Percentiles rank a stretch among this genome's conserved stretches.
Conservation (phyloP, 2,888 invertebrate genomes). For the Pasiphila rectangulata region DNA sequence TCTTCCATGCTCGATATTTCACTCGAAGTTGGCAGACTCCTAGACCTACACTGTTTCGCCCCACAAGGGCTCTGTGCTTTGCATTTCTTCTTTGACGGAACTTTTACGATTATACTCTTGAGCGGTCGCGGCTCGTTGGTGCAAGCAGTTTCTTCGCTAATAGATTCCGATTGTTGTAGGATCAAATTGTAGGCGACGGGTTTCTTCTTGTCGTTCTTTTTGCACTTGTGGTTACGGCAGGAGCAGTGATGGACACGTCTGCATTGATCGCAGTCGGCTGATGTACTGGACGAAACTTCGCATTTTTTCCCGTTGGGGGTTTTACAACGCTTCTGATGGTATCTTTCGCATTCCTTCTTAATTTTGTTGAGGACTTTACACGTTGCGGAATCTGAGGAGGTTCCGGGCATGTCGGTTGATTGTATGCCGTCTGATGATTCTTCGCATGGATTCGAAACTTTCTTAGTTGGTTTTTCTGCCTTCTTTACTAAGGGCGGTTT, state of each 20-base stretch:
- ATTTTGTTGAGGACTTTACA: slow-evolving; percentile 67
- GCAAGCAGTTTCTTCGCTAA: slow-evolving; percentile 54
- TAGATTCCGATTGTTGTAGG: slow-evolving; percentile 69
- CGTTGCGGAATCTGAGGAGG: slow-evolving; percentile 63
- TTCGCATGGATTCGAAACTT: slow-evolving; percentile 37
- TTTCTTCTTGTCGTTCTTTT: slow-evolving; percentile 61
- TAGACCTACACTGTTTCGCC: slow-evolving; percentile 43
- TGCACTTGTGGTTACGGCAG: slow-evolving; percentile 59
- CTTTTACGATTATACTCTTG: slow-evolving; percentile 66
- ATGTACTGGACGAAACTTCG: slow-evolving; percentile 63
- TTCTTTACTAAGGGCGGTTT: slow-evolving; percentile 10
- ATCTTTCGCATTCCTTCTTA: slow-evolving; percentile 68
- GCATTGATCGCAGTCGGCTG: slow-evolving; percentile 62
- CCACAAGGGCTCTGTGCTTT: slow-evolving; percentile 35
- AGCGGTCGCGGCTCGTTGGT: slow-evolving; percentile 45
- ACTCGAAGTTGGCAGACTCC: slow-evolving; percentile 59
- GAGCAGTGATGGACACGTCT: slow-evolving; percentile 55
- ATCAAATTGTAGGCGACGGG: slow-evolving; percentile 72
- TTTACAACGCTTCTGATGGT: slow-evolving; percentile 63
- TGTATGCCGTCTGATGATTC: slow-evolving; percentile 48
- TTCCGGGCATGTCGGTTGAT: slow-evolving; percentile 58
- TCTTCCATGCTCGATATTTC: slow-evolving; percentile 63
- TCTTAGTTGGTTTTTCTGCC: slow-evolving; percentile 26
- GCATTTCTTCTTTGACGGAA: slow-evolving; percentile 52
- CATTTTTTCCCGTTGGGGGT: slow-evolving; percentile 47